Base-by-base conservation (phyloP, 1,140 invertebrate species). In the Manduca sexta region DNA sequence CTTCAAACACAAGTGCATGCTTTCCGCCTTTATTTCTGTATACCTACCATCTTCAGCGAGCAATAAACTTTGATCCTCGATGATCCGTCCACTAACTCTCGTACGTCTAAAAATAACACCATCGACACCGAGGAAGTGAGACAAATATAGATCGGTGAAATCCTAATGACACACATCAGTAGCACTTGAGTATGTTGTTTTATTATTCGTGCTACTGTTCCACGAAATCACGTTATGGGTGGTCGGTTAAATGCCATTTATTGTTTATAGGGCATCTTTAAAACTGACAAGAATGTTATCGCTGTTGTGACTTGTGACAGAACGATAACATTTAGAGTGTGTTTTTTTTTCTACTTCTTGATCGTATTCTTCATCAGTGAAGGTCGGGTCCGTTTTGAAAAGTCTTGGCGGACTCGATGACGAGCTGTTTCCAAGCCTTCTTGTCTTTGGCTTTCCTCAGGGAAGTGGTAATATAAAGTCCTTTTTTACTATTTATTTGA, bases 131-230 rank as follows among this genome's bases (percentile, higher is more conserved):
- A 55, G 50, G 54, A 53, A 56, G 39, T 57, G 43, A 31, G 33
- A 61, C 63, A 41, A 52, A 75, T 72, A 78, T 78, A 78, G 63
- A 72, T 64, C 50, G 57, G 37, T 61, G 56, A 56, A 63, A 68
- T 56, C 60, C 60, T 60, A 68, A 73, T 69, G 67, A 73, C 65
- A 69, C 59, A 72, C 68, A 65, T 69, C 65, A 66, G 49, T 65
- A 47, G 44, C 52, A 47, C 49, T 56, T 13, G 31, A 54, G 34
- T 46, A 43, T 51, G 45, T 56, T 49, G 55, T 62, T 61, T 60
- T 64, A 54, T 73, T 72, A 60, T 60, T 57, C 33, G 57, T 49
- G 43, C 52, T 57, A 51, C 49, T 61, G 52, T 69, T 75, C 69
- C 49, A 45, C 50, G 69, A 72, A 74, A 69, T 69, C 55, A 45